Evolutionary conservation across 2,888 invertebrate species (phyloP), one percentile per base, ranked within the genome.

Genomic region (Capitulum mitella): DNA sequence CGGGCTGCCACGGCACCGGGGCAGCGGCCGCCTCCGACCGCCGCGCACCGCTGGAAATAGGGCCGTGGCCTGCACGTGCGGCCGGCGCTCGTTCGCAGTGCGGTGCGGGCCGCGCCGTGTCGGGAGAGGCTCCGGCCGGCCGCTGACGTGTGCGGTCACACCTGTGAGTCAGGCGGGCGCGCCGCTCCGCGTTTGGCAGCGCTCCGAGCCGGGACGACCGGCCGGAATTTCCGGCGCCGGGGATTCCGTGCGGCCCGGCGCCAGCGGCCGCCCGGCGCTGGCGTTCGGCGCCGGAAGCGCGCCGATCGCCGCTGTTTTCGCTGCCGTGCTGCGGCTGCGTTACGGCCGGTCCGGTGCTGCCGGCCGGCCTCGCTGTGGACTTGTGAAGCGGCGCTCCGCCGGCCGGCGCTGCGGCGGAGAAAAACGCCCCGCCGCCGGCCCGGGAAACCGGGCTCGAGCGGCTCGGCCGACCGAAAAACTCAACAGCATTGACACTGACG

Each of bases 171-270:
- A 43, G 43, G 43, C 43, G 5, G 43, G 6, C 12, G 43, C 12
- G 5, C 12, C 6, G 43, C 43, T 58, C n/a, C 29, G 29, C 6
- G 8, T n/a, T 29, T 58, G 58, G 58, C 58, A 58, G 58, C 58
- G 2, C n/a, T 1, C n/a, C n/a, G 58, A 26, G 58, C 58, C 58
- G 58, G 34, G 29, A n/a, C 51, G 58, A 26, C 54, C 29, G 37
- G 78, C 77, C 77, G 90, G 89, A 89, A 90, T 90, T 87, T 97
- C 97, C 87, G 98, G 97, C 86, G 97, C 97, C 82, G 98, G 89
- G 96, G 95, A 84, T 98, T 97, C 89, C 97, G 95, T 80, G 98
- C 96, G 88, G n/a, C 98, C 97, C 86, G 97, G 97, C 83, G 97
- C 89, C 86, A 43, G 43, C 43, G 43, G 43, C 43, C n/a, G n/a